These are phyloP conservation scores for Drosophila anomelani DNA, from an alignment of 2,888 invertebrate genomes.

Conservation along the genomic window DNA sequence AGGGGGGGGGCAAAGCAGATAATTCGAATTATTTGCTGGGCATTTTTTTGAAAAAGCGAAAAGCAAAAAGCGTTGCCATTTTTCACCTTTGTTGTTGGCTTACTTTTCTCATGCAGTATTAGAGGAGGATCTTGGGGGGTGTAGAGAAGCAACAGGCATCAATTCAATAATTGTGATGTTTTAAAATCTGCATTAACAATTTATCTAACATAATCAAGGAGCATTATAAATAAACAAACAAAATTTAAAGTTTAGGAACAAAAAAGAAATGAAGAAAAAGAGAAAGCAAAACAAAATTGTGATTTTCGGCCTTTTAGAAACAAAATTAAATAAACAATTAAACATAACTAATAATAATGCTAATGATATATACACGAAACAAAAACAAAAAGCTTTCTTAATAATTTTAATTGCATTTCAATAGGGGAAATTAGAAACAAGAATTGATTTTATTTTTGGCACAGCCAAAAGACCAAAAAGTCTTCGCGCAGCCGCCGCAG, in stretches of 20 bases:
- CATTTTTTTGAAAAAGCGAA: constrained; percentile 52
- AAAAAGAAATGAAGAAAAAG: constrained; percentile 73
- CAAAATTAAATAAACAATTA: constrained; percentile 69
- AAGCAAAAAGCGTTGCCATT: constrained; percentile 40
- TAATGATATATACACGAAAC: constrained; percentile 23
- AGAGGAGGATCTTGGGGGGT: constrained; percentile 46
- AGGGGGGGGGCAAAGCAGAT: background rate
- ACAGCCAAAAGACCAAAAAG: constrained; percentile 35
- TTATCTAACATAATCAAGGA: constrained; percentile 40
- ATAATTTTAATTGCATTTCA: constrained; percentile 56
- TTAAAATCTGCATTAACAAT: constrained; percentile 45
- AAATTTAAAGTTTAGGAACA: constrained; percentile 81
- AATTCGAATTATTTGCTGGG: constrained; percentile 53
- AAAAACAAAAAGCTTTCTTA: constrained; percentile 47
- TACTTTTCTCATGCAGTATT: constrained; percentile 75
- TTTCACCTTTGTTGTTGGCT: constrained; percentile 74
- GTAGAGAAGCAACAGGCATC: constrained; percentile 61
- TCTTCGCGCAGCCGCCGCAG: constrained; percentile 28
- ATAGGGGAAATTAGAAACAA: constrained; percentile 28
- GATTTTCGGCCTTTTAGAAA: constrained; percentile 83
- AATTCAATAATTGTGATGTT: constrained; percentile 81
- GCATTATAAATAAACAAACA: constrained; percentile 51
- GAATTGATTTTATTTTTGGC: constrained; percentile 22
- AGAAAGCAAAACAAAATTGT: constrained; percentile 82
- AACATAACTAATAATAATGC: constrained; percentile 45